A percentile compares a stretch with the other conserved stretches of the same genome.
phyloP scores from a whole-genome alignment of 2,888 invertebrate genomes.

The Marronus borbonicus region DNA sequence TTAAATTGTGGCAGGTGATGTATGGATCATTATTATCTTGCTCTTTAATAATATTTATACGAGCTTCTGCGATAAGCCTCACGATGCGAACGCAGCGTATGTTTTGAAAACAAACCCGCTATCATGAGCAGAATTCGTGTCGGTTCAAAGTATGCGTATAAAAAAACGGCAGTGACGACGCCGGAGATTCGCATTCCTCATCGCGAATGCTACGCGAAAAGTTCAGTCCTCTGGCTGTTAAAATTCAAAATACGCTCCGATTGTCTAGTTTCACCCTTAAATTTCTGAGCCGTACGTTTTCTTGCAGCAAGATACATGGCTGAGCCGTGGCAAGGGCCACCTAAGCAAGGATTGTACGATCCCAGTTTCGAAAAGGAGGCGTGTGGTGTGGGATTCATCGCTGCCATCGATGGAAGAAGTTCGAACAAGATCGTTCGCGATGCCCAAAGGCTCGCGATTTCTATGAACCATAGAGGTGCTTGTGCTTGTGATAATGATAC shows the following conservation, averaged over 20 bases:
- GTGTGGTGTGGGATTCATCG: constrained; percentile 99
- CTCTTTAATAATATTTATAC: constrained; percentile 11
- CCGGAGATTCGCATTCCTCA: constrained; percentile 27
- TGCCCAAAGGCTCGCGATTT: constrained; percentile 93
- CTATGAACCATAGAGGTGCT: constrained; percentile 99
- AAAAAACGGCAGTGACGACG: constrained; percentile 37
- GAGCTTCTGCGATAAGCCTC: constrained; percentile 12
- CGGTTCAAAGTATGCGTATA: constrained; percentile 38
- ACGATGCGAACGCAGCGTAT: neutral
- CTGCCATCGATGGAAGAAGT: constrained; percentile 95
- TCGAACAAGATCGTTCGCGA: constrained; percentile 97
- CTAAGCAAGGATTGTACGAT: constrained; percentile 95
- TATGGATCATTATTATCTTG: constrained; percentile 14
- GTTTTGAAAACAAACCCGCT: constrained; percentile 40
- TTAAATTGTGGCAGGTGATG: constrained; percentile 33
- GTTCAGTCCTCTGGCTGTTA: neutral
- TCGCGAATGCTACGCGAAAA: constrained; percentile 19
- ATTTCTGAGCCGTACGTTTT: constrained; percentile 20
- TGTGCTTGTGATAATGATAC: constrained; percentile 99
- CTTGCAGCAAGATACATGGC: constrained; percentile 61
- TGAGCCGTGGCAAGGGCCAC: constrained; percentile 83
- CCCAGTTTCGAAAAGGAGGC: constrained; percentile 96
- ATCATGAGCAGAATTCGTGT: constrained; percentile 48
- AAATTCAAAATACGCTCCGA: no score
- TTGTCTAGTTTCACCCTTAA: neutral